Percentiles rank a stretch among this genome's conserved stretches.
Evolutionary conservation across 23 tunicate genomes (phyloP).

Genomic region (Oikopleura vanhoeffeni): DNA sequence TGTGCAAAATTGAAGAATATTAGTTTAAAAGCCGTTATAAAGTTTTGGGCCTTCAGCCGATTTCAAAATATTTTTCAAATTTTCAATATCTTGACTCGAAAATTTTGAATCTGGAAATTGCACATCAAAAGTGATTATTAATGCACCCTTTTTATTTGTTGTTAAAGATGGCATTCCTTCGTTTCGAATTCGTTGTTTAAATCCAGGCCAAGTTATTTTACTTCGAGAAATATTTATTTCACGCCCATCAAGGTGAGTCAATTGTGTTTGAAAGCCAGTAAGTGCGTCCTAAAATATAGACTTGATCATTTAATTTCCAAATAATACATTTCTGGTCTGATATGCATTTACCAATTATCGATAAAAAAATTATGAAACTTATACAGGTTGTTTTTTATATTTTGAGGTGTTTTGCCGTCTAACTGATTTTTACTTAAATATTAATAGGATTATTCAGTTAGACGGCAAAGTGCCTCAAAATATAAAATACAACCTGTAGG

Average conservation of each 20-base stretch:
- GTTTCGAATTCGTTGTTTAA: slow-evolving; percentile 37
- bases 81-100: neutral
- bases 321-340: neutral
- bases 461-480: no score
- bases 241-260: slow-evolving; percentile 62
- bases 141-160: neutral
- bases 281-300: slow-evolving; percentile 31
- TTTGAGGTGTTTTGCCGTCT: no score
- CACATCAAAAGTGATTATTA: slow-evolving; percentile 53
- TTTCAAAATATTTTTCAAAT: neutral
- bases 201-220: slow-evolving; percentile 89
- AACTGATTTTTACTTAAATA: no score
- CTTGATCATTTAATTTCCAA: neutral
- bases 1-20: no score
- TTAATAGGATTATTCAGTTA: no score
- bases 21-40: neutral
- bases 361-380: no score
- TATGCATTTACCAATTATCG: no score
- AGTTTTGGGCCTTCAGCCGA: neutral
- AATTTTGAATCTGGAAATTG: slow-evolving; percentile 60
- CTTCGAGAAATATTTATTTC: slow-evolving; percentile 25
- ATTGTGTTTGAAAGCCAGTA: slow-evolving; percentile 37
- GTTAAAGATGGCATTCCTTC: slow-evolving; percentile 70
- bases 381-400: no score
- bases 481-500: no score